A percentile compares a stretch with the other conserved stretches of the same genome.
These are phyloP conservation scores for Lepidurus apus DNA, from an alignment of 1,140 invertebrate species.

Conservation along the genomic window DNA sequence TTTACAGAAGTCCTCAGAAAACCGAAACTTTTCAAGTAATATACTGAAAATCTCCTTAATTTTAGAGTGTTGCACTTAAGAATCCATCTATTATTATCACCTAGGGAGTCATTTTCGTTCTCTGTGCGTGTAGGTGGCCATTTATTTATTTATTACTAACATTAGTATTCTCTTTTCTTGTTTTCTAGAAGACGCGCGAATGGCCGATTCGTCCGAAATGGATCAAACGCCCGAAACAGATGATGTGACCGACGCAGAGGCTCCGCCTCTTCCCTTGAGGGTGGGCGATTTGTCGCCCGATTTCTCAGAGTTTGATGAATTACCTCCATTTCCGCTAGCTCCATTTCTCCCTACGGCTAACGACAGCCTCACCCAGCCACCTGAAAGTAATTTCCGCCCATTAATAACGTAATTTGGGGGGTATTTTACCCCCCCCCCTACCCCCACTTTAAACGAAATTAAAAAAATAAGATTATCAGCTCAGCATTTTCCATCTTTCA, in stretches of 20 bases:
- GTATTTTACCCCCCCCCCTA: not conserved
- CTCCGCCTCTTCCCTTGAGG: not conserved
- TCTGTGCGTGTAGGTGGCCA: not conserved
- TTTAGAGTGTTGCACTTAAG: not conserved
- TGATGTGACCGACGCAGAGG: not conserved
- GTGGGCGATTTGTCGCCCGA: slow-evolving; percentile 1
- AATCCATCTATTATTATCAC: not conserved
- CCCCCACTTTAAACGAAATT: not conserved
- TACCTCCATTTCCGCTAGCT: not conserved
- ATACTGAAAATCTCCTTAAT: no score
- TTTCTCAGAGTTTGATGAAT: not conserved
- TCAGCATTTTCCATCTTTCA: not conserved
- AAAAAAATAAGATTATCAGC: not conserved
- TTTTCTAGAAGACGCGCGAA: not conserved
- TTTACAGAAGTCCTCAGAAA: no score
- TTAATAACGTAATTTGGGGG: not conserved
- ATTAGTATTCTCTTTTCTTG: not conserved
- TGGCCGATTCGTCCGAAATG: no score
- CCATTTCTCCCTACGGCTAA: not conserved
- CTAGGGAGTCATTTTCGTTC: not conserved
- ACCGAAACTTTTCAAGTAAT: no score
- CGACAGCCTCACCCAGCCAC: not conserved
- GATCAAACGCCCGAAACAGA: not conserved
- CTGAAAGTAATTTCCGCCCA: slow-evolving; percentile 1
- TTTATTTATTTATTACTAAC: not conserved